Evolutionary conservation across 2,113 vertebrate genomes (phyloP).

Genomic region (Chlorodrepanis virens): DNA sequence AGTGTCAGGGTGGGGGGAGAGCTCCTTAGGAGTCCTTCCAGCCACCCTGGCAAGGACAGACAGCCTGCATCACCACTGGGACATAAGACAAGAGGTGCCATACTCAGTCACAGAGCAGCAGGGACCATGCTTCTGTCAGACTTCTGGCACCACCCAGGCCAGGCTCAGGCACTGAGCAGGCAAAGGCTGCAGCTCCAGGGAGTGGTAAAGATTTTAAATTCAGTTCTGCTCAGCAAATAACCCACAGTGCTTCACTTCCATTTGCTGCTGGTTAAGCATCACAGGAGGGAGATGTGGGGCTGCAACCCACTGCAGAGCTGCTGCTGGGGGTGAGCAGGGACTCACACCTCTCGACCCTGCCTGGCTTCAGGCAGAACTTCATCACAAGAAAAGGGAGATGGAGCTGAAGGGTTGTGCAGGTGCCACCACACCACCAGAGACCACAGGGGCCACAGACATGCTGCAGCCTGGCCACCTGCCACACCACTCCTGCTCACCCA

Average conservation of each 20-base stretch:
- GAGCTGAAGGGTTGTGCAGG: not conserved
- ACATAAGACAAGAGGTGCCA: not conserved
- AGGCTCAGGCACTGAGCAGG: not conserved
- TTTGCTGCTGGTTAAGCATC: not conserved
- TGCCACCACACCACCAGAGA: not conserved
- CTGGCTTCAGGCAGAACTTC: fast-evolving
- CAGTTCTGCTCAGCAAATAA: not conserved
- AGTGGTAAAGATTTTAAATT: not conserved
- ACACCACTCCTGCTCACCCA: not conserved
- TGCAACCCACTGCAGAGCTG: not conserved
- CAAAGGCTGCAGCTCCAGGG: not conserved
- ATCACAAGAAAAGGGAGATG: not conserved
- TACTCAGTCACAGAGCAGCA: fast-evolving
- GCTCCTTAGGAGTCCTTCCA: not conserved
- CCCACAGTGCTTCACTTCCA: not conserved
- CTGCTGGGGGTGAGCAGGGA: not conserved
- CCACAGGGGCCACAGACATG: fast-evolving
- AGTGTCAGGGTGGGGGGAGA: not conserved
- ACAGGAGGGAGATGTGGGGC: not conserved
- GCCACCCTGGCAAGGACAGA: not conserved
- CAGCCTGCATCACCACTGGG: fast-evolving
- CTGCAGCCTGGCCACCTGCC: not conserved
- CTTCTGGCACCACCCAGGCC: not conserved
- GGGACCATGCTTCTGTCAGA: not conserved
- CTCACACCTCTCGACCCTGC: not conserved